phyloP scores from a whole-genome alignment of 2,888 invertebrate genomes.

The Caenorhabditis sinica region DNA sequence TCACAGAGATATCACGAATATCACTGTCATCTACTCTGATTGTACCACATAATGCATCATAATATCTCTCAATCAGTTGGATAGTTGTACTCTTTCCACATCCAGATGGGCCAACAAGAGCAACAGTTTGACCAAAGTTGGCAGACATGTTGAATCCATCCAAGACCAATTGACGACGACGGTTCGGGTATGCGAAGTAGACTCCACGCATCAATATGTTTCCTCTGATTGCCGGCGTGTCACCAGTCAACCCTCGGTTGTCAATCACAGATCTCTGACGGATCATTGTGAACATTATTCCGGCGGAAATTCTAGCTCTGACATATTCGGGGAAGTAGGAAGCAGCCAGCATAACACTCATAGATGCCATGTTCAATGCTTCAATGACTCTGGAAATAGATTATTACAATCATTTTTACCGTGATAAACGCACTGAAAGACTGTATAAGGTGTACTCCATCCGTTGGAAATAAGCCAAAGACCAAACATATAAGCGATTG shows the following conservation, averaged over 20 bases:
- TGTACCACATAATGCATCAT: slow-evolving; percentile 83
- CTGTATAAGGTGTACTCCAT: slow-evolving; percentile 76
- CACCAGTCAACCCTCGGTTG: slow-evolving; percentile 82
- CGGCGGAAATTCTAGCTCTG: slow-evolving; percentile 84
- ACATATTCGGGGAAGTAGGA: slow-evolving; percentile 85
- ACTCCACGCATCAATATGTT: slow-evolving; percentile 88
- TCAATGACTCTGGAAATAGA: slow-evolving; percentile 85
- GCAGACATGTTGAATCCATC: slow-evolving; percentile 77
- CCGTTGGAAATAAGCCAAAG: slow-evolving; percentile 73
- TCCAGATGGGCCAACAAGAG: slow-evolving; percentile 85
- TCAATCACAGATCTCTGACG: slow-evolving; percentile 84
- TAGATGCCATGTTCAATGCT: slow-evolving; percentile 86
- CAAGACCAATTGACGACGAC: slow-evolving; percentile 86
- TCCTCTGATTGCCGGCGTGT: slow-evolving; percentile 85
- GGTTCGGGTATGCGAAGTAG: slow-evolving; percentile 91
- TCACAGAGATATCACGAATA: slow-evolving; percentile 72
- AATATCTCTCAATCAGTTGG: slow-evolving; percentile 84
- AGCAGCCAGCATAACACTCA: slow-evolving; percentile 84
- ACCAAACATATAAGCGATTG: slow-evolving; percentile 78
- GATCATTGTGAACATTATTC: slow-evolving; percentile 80
- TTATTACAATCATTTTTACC: neutral
- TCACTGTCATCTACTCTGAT: slow-evolving; percentile 83
- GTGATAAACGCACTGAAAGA: slow-evolving; percentile 75
- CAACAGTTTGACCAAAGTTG: slow-evolving; percentile 84
- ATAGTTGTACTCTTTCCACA: slow-evolving; percentile 85